These are phyloP conservation scores for Ia io DNA, from an alignment of 2,113 vertebrate species.

Conservation along the genomic window DNA sequence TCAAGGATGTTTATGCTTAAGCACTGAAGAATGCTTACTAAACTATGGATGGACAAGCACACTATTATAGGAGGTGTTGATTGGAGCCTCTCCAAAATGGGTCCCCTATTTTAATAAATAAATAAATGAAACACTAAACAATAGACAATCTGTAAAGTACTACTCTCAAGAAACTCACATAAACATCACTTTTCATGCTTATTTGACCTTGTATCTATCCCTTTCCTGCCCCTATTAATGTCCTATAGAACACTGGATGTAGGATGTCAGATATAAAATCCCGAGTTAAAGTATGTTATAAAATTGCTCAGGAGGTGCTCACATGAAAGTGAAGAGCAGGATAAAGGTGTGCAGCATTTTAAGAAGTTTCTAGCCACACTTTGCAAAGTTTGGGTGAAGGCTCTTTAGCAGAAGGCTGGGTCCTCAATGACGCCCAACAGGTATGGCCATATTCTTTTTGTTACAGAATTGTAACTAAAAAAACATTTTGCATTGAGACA, in stretches of 20 bases:
- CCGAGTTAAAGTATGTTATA: background rate
- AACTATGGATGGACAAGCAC: background rate
- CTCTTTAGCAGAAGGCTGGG: background rate
- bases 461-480: background rate
- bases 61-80: background rate
- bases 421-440: background rate
- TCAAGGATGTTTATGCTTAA: background rate
- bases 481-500: background rate
- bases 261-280: background rate
- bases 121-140: background rate
- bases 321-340: background rate
- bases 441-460: background rate
- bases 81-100: background rate
- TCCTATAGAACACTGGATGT: background rate
- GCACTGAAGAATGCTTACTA: background rate
- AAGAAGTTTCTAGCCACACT: background rate
- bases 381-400: background rate
- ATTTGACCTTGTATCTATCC: background rate
- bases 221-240: background rate
- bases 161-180: background rate
- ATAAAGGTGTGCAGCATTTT: background rate
- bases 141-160: background rate
- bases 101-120: background rate
- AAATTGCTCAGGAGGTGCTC: background rate
- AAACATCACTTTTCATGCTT: background rate